phyloP scores from a whole-genome alignment of 2,113 vertebrate species.

The Meriones unguiculatus region DNA sequence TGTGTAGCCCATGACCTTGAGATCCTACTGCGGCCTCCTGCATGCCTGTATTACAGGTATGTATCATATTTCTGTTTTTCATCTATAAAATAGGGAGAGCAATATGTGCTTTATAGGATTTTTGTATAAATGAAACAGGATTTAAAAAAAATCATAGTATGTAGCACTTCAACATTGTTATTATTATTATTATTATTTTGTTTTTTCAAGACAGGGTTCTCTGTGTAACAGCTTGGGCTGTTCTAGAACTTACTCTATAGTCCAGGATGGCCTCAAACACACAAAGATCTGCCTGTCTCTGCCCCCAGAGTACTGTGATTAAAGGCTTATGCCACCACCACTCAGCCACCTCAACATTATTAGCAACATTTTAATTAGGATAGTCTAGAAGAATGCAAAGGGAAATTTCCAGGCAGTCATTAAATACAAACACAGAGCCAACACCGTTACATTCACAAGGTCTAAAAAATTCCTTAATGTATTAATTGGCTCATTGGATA shows the following conservation, averaged over 20 bases:
- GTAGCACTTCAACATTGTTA: not conserved
- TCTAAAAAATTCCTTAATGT: not conserved
- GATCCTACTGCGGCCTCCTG: not conserved
- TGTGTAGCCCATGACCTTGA: not conserved
- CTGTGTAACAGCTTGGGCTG: too few relatives aligned
- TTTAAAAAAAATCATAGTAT: not conserved
- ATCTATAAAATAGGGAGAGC: not conserved
- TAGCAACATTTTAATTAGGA: not conserved
- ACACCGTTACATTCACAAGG: not conserved
- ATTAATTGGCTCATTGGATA: not conserved
- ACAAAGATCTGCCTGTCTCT: too few relatives aligned
- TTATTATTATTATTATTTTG: too few relatives aligned
- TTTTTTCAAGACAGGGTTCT: too few relatives aligned
- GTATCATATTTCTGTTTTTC: not conserved
- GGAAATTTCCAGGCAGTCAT: not conserved
- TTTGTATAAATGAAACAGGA: not conserved
- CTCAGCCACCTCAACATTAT: not conserved
- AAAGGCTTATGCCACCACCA: too few relatives aligned
- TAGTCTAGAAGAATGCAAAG: not conserved
- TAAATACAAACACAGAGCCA: slow-evolving; percentile 8
- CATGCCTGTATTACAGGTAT: not conserved
- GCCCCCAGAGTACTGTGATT: too few relatives aligned
- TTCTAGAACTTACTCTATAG: too few relatives aligned
- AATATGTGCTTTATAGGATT: not conserved
- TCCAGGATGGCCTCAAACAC: too few relatives aligned